Base-by-base conservation (phyloP, 2,113 vertebrate species). In the Syngnathus floridae region DNA sequence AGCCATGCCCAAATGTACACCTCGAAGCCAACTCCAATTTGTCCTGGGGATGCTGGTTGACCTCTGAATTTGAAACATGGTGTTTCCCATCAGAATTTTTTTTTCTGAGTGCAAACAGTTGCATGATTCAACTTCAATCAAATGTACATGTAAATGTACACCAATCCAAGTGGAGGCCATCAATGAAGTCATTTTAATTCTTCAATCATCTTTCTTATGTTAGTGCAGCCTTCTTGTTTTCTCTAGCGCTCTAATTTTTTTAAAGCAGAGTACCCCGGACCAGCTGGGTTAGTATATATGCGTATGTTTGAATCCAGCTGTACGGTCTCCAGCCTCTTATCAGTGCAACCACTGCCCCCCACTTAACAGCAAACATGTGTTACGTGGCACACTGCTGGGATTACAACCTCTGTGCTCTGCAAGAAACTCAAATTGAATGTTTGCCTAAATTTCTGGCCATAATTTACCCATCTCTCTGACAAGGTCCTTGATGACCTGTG, bases 341-440 rank as follows among this genome's bases (percentile, higher is more conserved):
- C 86, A 80, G 72, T 56, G 66, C 82, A 88, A 87, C 87, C 81
- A 82, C 82, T 79, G 74, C 76, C 70, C 75, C 68, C 2, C 64
- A 65, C 71, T 84, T 82, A 87, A 82, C 69, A 63, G 72, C 65
- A 19, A 71, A 80, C 87, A 89, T 86, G 82, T 89, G 87, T 75
- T 77, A 73, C 54, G 72, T 70, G 80, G 66, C 69, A 65, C 62
- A 49, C 55, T 75, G 74, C 52, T 73, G 72, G 69, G 69, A 77
- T 65, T 65, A 73, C 69, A 52, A 46, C 40, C 52, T 76, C 55
- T 70, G 58, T 74, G 67, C 55, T 76, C 64, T 66, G 60, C 40
- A 71, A 45, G 51, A 17, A 38, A 17, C 43, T 60, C 62, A 66
- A 59, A 71, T 79, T 35, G 52, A 43, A 61, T 22, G 40, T 22